Conservation (phyloP, 2,113 vertebrate species). For the Marmota flaviventris region DNA sequence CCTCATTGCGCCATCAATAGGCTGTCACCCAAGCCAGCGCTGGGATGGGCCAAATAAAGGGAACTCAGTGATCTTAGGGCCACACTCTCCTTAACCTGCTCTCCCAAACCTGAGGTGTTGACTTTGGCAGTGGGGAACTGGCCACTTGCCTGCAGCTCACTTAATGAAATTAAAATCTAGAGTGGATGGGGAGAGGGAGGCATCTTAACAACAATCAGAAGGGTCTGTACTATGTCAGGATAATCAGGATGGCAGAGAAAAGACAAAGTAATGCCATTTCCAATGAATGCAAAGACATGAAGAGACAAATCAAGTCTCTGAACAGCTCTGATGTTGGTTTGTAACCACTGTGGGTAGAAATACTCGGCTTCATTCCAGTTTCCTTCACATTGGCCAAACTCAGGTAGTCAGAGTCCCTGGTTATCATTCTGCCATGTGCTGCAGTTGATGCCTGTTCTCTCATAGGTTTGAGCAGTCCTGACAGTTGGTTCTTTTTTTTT, state of each 20-base stretch:
- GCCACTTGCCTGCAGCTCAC: slow-evolving; percentile 32
- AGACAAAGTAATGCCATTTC: background rate
- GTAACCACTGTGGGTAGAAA: slow-evolving; percentile 13
- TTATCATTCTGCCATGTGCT: background rate
- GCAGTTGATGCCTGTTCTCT: background rate
- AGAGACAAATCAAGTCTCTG: background rate
- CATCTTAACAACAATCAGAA: slow-evolving; percentile 57
- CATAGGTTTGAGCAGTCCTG: background rate
- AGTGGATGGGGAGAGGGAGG: slow-evolving; percentile 16
- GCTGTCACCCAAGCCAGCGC: background rate
- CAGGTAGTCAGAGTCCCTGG: background rate
- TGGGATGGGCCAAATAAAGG: background rate
- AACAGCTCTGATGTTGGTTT: background rate
- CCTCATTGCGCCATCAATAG: background rate
- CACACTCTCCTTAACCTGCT: slow-evolving; percentile 42
- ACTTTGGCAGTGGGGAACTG: slow-evolving; percentile 57
- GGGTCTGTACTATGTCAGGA: background rate
- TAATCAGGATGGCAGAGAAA: background rate
- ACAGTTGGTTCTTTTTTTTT: background rate
- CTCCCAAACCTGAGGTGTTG: slow-evolving; percentile 64
- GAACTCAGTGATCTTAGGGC: background rate
- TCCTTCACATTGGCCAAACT: background rate
- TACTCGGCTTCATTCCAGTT: background rate
- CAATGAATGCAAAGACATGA: background rate
- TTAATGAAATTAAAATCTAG: slow-evolving; percentile 74